phyloP scores from a whole-genome alignment of 2,888 invertebrate genomes.

The Zygothrica quintamaculata region DNA sequence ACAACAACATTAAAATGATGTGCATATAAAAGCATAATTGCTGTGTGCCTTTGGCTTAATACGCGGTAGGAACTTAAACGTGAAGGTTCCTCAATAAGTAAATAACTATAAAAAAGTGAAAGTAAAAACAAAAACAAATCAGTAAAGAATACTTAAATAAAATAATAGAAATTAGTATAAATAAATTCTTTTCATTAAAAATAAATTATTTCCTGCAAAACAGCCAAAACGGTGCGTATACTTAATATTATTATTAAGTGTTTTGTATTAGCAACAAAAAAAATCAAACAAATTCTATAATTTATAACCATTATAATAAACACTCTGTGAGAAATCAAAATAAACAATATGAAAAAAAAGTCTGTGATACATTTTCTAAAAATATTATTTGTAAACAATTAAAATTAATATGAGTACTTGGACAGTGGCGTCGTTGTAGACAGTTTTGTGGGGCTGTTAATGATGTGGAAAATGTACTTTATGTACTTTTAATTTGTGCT shows the following conservation, averaged over 20 bases:
- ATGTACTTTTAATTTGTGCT: neutral
- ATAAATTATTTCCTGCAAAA: slow-evolving; percentile 41
- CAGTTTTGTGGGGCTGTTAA: neutral
- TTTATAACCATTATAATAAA: slow-evolving; percentile 41
- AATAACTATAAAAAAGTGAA: slow-evolving; percentile 4
- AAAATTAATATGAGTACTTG: neutral
- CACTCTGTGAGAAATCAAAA: slow-evolving; percentile 29
- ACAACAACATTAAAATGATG: too few species aligned
- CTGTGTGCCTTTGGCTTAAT: slow-evolving; percentile 65
- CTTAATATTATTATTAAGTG: slow-evolving; percentile 16
- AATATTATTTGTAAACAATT: slow-evolving; percentile 32
- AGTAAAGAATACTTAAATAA: slow-evolving; percentile 15
- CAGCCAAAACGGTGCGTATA: slow-evolving; percentile 55
- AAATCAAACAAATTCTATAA: slow-evolving; percentile 34
- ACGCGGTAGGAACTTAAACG: slow-evolving; percentile 63
- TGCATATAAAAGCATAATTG: slow-evolving; percentile 74
- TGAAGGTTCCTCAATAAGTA: slow-evolving; percentile 42
- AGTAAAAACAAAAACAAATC: neutral
- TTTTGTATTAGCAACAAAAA: slow-evolving; percentile 5
- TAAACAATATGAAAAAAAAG: neutral
- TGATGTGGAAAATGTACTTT: neutral
- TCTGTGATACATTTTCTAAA: slow-evolving; percentile 14
- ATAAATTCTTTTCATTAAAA: slow-evolving; percentile 38
- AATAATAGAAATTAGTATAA: slow-evolving; percentile 3
- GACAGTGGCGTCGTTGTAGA: slow-evolving; percentile 19